Base-by-base conservation (phyloP, 2,113 vertebrate species). In the Corapipo altera region DNA sequence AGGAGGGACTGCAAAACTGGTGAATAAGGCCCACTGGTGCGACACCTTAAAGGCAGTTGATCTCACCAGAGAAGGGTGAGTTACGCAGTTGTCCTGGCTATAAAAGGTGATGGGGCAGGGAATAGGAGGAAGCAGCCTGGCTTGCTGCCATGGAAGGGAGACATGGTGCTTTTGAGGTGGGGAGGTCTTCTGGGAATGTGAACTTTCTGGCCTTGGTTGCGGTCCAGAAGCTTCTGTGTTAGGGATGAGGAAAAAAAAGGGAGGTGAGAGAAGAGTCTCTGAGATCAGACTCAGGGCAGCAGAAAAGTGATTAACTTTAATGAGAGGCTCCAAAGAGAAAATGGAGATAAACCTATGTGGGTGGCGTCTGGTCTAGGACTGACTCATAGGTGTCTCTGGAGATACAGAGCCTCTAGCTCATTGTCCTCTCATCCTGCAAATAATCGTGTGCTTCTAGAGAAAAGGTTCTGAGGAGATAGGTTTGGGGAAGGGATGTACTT, bases 121-220 rank as follows among this genome's bases (percentile, higher is more conserved):
- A 5, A 5, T 9, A 17, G 1, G 11, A 12, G 18, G 18, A 8
- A 57, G 23, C 6, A 84, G 37, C 3, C 20, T 66, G 41, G 19
- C 5, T 81, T 49, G 32, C 19, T 73, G 66, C 27, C 1, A 0
- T 2, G 0, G 28, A 23, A 49, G 5, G 41, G 32, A 44, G 13
- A 8, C 21, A 18, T 12, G 30, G 2, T 64, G 26, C 26, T 65
- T 65, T 16, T 71, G 51, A 26, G 41, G 33, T 3, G n/a, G 8
- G 43, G 48, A 55, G 28, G 4, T 30, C 12, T 23, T 37, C 18
- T 62, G 39, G 37, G 17, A 9, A 23, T 23, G 9, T 65, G 32
- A 57, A 7, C 0, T 80, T 73, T 54, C 43, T 43, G 23, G 22
- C 26, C 67, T 49, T 71, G 27, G 26, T 33, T 55, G 1, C 4